Percentiles rank a stretch among this genome's conserved stretches.
These are phyloP conservation scores for Labeo rohita DNA, from an alignment of 2,113 vertebrate species.

Conservation along the genomic window DNA sequence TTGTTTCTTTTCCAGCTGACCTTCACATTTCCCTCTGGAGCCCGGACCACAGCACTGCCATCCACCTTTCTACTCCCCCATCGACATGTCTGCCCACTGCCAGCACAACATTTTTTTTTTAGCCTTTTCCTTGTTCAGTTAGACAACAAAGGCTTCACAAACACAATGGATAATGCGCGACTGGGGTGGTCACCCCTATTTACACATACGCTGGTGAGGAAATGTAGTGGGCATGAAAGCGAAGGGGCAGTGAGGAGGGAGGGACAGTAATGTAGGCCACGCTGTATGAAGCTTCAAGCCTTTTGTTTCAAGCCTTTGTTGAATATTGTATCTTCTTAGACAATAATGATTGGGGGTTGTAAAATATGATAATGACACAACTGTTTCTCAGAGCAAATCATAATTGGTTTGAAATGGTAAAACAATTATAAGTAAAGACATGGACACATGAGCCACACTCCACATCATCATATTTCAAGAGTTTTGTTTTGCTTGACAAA, in stretches of 20 bases:
- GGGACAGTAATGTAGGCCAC: conserved; percentile 36
- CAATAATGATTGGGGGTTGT: neutral
- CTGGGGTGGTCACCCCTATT: conserved; percentile 26
- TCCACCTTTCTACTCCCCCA: conserved; percentile 46
- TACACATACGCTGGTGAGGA: conserved; percentile 25
- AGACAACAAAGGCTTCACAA: conserved; percentile 30
- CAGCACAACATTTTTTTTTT: conserved; percentile 26
- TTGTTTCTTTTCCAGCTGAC: conserved; percentile 60
- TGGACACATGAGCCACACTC: neutral
- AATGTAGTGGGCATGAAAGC: conserved; percentile 28
- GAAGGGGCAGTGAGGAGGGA: neutral
- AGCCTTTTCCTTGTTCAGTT: conserved; percentile 39
- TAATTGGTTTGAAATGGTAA: neutral
- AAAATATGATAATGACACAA: neutral
- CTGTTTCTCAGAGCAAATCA: neutral
- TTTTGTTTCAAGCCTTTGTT: conserved; percentile 38
- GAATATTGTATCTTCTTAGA: neutral
- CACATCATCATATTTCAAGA: neutral
- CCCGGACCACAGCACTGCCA: conserved; percentile 4
- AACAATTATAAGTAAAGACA: neutral
- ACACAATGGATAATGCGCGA: conserved; percentile 45
- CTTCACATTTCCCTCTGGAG: conserved; percentile 56
- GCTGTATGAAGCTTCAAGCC: neutral
- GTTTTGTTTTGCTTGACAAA: neutral
- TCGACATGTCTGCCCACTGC: neutral